These are phyloP conservation scores for Brachirus orientalis DNA, from an alignment of 2,113 vertebrate species.

Conservation along the genomic window DNA sequence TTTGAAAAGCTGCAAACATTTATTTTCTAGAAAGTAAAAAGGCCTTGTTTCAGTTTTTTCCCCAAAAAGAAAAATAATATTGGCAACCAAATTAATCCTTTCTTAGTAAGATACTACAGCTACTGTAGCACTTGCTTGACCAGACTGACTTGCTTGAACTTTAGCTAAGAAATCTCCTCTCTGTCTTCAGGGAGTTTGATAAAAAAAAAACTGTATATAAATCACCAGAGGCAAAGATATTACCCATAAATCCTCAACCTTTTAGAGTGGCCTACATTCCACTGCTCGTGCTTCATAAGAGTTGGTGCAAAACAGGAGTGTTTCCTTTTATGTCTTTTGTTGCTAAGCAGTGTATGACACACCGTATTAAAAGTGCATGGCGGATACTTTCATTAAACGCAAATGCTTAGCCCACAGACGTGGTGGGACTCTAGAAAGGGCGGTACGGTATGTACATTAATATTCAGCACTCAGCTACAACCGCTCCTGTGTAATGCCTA, in stretches of 20 bases:
- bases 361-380: conserved; percentile 3
- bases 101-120: no score
- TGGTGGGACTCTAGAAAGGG: conserved; percentile 29
- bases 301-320: conserved; percentile 8
- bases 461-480: conserved; percentile 34
- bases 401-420: conserved; percentile 5
- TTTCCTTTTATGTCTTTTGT: conserved; percentile 2
- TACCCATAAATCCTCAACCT: conserved; percentile 62
- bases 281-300: conserved; percentile 10
- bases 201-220: conserved; percentile 32
- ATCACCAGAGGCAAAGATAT: conserved; percentile 54
- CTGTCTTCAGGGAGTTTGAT: conserved; percentile 22
- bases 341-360: conserved; percentile 13
- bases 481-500: conserved; percentile 53
- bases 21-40: conserved; percentile 22
- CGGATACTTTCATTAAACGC: conserved; percentile 6
- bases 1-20: conserved; percentile 43
- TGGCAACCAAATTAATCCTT: no score
- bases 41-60: no score
- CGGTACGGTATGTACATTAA: conserved; percentile 33
- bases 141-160: conserved; percentile 27
- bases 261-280: conserved; percentile 58
- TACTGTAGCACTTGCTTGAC: no score
- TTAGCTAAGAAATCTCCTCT: conserved; percentile 16
- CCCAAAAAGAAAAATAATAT: no score